Percentiles rank a stretch among this genome's conserved stretches.
phyloP scores from a whole-genome alignment of 2,888 invertebrate genomes.

The Bruchidius siliquastri region DNA sequence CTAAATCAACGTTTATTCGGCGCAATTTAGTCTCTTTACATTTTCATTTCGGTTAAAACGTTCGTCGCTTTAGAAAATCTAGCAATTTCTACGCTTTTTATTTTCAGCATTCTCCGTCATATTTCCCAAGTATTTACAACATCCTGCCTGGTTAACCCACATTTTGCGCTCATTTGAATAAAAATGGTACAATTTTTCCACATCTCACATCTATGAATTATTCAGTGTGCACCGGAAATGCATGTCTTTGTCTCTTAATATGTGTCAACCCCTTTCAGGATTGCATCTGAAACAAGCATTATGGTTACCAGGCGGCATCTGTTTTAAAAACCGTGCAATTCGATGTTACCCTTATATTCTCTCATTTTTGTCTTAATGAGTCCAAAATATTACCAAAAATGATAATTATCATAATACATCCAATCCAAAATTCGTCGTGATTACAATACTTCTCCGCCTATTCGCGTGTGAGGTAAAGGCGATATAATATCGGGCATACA shows the following conservation, averaged over 20 bases:
- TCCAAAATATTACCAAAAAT: too few species aligned
- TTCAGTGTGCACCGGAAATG: background rate
- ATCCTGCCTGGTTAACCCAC: background rate
- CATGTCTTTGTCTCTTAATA: background rate
- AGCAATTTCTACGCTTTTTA: background rate
- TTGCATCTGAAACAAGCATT: too few species aligned
- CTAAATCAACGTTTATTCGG: background rate
- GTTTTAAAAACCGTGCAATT: too few species aligned
- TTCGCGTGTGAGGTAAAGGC: too few species aligned
- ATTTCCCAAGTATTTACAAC: background rate
- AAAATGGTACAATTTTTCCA: background rate
- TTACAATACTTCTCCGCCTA: too few species aligned
- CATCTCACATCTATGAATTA: background rate
- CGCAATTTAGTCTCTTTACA: background rate
- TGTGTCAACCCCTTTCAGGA: background rate
- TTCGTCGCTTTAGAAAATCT: background rate
- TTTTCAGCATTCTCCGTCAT: background rate
- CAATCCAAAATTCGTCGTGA: too few species aligned
- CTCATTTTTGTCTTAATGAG: too few species aligned
- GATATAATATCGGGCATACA: too few species aligned
- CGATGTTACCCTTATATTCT: too few species aligned
- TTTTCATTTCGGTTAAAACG: background rate
- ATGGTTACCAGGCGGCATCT: too few species aligned
- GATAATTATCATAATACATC: too few species aligned
- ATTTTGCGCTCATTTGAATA: background rate